These are phyloP conservation scores for Ochlodes sylvanus DNA, from an alignment of 2,888 invertebrate species.

Conservation along the genomic window DNA sequence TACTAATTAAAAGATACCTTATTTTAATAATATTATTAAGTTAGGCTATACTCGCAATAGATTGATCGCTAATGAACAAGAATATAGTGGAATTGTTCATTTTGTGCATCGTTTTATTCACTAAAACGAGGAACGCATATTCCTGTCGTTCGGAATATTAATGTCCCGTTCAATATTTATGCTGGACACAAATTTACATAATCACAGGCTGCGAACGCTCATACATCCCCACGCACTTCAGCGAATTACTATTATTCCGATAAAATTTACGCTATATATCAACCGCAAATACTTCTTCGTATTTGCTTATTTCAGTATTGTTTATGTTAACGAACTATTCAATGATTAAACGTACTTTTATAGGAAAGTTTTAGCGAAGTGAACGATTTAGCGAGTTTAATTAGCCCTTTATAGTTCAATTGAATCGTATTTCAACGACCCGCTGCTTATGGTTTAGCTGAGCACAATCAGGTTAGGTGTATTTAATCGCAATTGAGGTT, in stretches of 20 bases:
- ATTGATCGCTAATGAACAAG: conserved; percentile 48
- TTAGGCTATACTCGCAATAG: conserved; percentile 33
- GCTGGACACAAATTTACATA: conserved; percentile 82
- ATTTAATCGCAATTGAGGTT: conserved; percentile 36
- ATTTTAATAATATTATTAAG: background rate
- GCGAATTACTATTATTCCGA: conserved; percentile 75
- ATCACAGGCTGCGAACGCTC: conserved; percentile 76
- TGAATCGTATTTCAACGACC: conserved; percentile 43
- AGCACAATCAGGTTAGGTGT: conserved; percentile 35
- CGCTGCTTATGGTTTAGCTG: conserved; percentile 43
- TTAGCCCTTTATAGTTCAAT: conserved; percentile 45
- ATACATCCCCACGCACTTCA: conserved; percentile 58
- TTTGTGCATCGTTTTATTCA: conserved; percentile 56
- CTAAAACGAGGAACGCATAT: conserved; percentile 79
- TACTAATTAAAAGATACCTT: no score
- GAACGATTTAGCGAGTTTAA: conserved; percentile 46
- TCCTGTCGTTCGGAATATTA: conserved; percentile 82
- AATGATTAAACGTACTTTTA: conserved; percentile 42
- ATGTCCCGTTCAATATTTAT: conserved; percentile 84
- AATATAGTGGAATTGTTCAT: conserved; percentile 51
- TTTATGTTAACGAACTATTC: conserved; percentile 46
- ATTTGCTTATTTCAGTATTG: conserved; percentile 46
- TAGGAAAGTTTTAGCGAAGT: conserved; percentile 40
- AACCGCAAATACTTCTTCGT: conserved; percentile 46
- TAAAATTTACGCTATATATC: conserved; percentile 63